Percentiles rank a stretch among this genome's conserved stretches.
Conservation (phyloP, 2,888 invertebrate genomes). For the Meandrusa payeni region DNA sequence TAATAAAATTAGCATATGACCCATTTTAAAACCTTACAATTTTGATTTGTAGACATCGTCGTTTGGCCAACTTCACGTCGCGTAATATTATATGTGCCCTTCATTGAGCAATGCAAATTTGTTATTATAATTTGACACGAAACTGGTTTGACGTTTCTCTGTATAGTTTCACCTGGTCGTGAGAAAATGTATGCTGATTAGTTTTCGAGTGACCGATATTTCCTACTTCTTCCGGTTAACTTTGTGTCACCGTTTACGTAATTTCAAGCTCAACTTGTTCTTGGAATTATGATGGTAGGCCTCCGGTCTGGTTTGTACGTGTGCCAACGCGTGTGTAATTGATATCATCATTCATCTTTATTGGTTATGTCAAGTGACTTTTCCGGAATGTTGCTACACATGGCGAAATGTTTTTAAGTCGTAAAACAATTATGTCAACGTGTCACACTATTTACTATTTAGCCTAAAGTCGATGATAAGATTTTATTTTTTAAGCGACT, state of each 20-base stretch:
- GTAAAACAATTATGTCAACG: too few species aligned
- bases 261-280: slow-evolving; percentile 25
- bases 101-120: slow-evolving; percentile 43
- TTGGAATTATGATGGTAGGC: slow-evolving; percentile 11
- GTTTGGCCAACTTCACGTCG: slow-evolving; percentile 32
- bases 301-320: slow-evolving; percentile 15
- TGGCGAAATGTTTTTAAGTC: slow-evolving; percentile 2
- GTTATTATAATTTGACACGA: slow-evolving; percentile 39
- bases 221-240: slow-evolving; percentile 31
- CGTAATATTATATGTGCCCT: slow-evolving; percentile 35
- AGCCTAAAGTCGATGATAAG: too few species aligned
- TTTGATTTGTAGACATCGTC: slow-evolving; percentile 29
- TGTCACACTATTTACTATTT: too few species aligned
- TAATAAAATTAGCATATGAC: slow-evolving; percentile 37
- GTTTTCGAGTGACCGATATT: slow-evolving; percentile 36
- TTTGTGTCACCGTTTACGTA: slow-evolving; percentile 35
- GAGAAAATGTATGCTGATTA: slow-evolving; percentile 51
- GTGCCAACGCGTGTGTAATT: slow-evolving; percentile 7
- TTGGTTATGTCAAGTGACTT: slow-evolving; percentile 4
- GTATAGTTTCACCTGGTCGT: slow-evolving; percentile 48
- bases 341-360: slow-evolving; percentile 10
- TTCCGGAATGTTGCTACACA: slow-evolving; percentile 1
- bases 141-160: slow-evolving; percentile 41
- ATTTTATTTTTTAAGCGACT: too few species aligned
- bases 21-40: slow-evolving; percentile 30